Conservation (phyloP, 2,113 vertebrate species). For the Felis chaus region DNA sequence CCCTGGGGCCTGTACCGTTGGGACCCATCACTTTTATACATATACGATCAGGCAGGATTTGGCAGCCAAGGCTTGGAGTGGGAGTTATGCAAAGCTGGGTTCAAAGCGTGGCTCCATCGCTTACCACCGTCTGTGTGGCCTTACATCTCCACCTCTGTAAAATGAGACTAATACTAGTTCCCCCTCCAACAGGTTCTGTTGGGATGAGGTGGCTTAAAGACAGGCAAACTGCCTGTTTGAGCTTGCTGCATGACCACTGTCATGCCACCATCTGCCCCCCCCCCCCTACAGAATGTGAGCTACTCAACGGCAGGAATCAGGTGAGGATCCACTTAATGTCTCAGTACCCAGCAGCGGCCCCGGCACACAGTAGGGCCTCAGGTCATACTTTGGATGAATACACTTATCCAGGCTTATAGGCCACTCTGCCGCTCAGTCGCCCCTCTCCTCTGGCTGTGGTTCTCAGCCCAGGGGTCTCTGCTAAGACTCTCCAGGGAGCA, state of each 20-base stretch:
- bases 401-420: not conserved
- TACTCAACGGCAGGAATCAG: not conserved
- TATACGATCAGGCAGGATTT: not conserved
- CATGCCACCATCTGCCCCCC: not conserved
- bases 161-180: not conserved
- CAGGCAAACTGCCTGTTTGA: not conserved
- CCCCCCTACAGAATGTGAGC: accelerated
- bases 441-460: not conserved
- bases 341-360: not conserved
- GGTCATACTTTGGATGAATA: not conserved
- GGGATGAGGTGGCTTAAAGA: not conserved
- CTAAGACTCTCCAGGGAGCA: not conserved
- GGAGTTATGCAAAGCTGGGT: not conserved
- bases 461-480: not conserved
- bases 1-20: not conserved
- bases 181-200: not conserved
- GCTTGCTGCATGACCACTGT: not conserved
- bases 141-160: not conserved
- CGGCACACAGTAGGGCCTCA: not conserved
- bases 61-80: not conserved
- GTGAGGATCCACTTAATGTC: not conserved
- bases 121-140: not conserved
- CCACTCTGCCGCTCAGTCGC: not conserved
- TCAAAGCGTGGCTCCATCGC: not conserved
- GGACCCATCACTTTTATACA: not conserved